A percentile compares a stretch with the other conserved stretches of the same genome.
phyloP scores from a whole-genome alignment of 2,888 invertebrate species.

The Ypsolopha sequella region DNA sequence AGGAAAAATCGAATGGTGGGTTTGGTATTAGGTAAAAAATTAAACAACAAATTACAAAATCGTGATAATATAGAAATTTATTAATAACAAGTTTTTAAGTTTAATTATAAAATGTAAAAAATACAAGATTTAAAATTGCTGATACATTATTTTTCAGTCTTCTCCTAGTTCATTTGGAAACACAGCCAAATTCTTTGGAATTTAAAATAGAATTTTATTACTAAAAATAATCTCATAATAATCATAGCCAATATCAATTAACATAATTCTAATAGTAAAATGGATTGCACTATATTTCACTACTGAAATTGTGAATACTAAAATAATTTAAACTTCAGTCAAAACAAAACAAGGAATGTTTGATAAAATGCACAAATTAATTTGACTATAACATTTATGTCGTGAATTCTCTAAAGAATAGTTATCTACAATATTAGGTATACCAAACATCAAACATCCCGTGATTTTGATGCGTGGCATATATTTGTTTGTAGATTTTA shows the following conservation, averaged over 20 bases:
- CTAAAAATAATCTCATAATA: not conserved
- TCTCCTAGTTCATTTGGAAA: slow-evolving; percentile 11
- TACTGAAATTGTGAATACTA: not conserved
- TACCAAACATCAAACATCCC: no score
- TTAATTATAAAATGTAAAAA: slow-evolving; percentile 20
- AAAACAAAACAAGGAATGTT: no score
- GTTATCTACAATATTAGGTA: no score
- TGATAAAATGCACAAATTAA: no score
- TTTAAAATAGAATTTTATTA: slow-evolving; percentile 12
- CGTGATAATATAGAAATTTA: slow-evolving; percentile 3
- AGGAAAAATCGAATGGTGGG: not conserved
- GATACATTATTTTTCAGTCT: slow-evolving; percentile 4
- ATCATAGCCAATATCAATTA: not conserved
- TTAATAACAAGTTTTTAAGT: not conserved
- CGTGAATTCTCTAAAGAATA: no score
- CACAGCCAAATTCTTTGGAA: slow-evolving; percentile 64
- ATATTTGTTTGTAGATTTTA: no score
- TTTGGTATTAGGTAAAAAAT: not conserved
- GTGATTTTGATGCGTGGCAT: no score
- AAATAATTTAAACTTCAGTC: no score
- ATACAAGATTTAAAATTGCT: not conserved
- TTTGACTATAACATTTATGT: no score
- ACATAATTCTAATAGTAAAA: not conserved
- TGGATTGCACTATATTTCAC: slow-evolving; percentile 7
- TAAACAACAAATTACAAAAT: not conserved